A percentile compares a stretch with the other conserved stretches of the same genome.
These are phyloP conservation scores for Chironomus striatipennis DNA, from an alignment of 1,140 invertebrate genomes.

Conservation along the genomic window DNA sequence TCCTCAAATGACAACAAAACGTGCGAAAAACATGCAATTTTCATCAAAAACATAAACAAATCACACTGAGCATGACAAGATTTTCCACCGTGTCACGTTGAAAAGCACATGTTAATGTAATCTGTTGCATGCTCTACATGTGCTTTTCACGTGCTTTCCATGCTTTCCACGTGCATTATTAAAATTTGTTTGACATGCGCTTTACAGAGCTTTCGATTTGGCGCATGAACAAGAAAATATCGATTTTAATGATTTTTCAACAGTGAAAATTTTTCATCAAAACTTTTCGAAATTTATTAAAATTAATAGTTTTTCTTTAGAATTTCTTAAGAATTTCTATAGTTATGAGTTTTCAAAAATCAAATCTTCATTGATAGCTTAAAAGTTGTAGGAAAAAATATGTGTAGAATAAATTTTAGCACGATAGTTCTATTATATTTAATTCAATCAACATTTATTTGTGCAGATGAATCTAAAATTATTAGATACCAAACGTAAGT, in stretches of 20 bases:
- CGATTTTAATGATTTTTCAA: slow-evolving; percentile 16
- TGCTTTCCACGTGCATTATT: neutral
- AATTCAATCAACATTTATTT: neutral
- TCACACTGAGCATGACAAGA: neutral
- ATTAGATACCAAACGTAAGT: slow-evolving; percentile 4
- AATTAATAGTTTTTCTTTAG: neutral
- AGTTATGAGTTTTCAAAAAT: neutral
- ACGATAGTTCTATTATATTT: neutral
- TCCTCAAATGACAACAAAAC: no score
- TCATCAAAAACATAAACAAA: neutral
- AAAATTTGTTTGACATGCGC: neutral
- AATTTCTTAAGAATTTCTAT: neutral
- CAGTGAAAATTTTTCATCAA: slow-evolving; percentile 4
- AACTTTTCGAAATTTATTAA: neutral
- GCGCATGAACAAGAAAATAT: neutral
- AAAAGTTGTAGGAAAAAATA: neutral
- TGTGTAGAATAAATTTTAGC: neutral
- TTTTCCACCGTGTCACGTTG: neutral
- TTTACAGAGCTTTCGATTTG: neutral
- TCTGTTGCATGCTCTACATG: neutral
- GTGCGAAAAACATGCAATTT: no score
- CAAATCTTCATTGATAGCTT: neutral
- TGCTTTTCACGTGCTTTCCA: neutral
- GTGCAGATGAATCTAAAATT: slow-evolving; percentile 3
- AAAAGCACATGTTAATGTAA: neutral